Conservation (phyloP, 2,797 vertebrate species). For the Gobio occitaniae region DNA sequence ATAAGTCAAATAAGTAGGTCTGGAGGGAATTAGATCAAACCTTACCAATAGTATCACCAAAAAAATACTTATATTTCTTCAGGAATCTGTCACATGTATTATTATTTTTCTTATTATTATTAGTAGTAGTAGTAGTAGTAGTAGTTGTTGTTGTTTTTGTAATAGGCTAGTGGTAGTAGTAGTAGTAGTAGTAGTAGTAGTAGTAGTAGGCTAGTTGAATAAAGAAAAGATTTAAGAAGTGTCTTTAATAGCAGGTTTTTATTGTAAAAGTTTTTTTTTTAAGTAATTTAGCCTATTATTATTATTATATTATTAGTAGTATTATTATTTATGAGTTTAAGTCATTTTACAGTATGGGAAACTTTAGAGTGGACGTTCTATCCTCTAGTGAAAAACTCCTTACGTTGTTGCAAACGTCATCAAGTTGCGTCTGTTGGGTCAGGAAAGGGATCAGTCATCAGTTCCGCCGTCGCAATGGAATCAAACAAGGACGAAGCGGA, state of each 20-base stretch:
- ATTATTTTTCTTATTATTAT: neutral
- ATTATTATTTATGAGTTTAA: neutral
- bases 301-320: too few relatives aligned
- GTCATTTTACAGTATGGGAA: neutral
- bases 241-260: neutral
- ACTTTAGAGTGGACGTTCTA: slow-evolving; percentile 8
- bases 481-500: slow-evolving; percentile 99
- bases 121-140: too few relatives aligned
- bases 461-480: slow-evolving; percentile 93
- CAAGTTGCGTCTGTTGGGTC: slow-evolving; percentile 67
- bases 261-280: neutral
- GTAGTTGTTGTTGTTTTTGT: too few relatives aligned
- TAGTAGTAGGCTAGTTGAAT: neutral
- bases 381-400: slow-evolving; percentile 5
- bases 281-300: too few relatives aligned
- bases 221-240: neutral
- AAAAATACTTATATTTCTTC: neutral
- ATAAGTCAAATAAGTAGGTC: too few relatives aligned
- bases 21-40: neutral
- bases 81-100: neutral
- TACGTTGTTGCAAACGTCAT: slow-evolving; percentile 65
- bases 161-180: too few relatives aligned
- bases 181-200: too few relatives aligned
- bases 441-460: slow-evolving; percentile 80
- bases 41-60: neutral